Base-by-base conservation (phyloP, 2,113 vertebrate genomes). In the Amphiprion percula region DNA sequence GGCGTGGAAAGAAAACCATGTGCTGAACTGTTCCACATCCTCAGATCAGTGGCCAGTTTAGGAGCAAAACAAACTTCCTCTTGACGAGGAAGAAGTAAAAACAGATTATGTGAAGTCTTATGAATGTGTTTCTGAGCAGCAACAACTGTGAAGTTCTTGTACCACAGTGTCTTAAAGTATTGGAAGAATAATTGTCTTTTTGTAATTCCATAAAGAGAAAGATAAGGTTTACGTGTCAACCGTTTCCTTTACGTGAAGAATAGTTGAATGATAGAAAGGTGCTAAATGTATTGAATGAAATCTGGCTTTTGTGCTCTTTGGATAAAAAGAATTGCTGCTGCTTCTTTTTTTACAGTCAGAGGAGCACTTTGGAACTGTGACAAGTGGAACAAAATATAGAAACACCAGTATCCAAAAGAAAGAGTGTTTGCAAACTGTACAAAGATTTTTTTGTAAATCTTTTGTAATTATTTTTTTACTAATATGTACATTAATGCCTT, bases 391-490 rank as follows among this genome's bases (percentile, higher is more conserved):
- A 50, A 28, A 44, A 0, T 10, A 7, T 11, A 3, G 8, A 37
- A 56, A 39, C 33, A 28, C 0, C 4, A 55, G 52, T 37, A 58
- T 63, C 60, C 24, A 62, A 44, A 55, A 28, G 12, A 41, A 60
- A 77, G 21, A 53, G 33, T 24, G 41, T 70, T 80, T 16, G 11
- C 67, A 67, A 83, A 82, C 19, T 87, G 78, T 71, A 81, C 60
- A 84, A 78, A 83, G 33, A 74, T 58, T 58, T 82, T 21, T 82
- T 52, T 83, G 52, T 83, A 72, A 85, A 62, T 72, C 50, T 37
- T 37, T 37, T 37, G 33, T 37, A 37, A 37, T 26, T 26, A 2
- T 79, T 64, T 71, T 86, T 79, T 63, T 28, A 72, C 37, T 21
- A 58, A 65, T 85, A 28, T 82, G 44, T 66, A 66, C 55, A 73